phyloP scores from a whole-genome alignment of 2,797 vertebrate genomes.

The Sphenopsis melanotis region DNA sequence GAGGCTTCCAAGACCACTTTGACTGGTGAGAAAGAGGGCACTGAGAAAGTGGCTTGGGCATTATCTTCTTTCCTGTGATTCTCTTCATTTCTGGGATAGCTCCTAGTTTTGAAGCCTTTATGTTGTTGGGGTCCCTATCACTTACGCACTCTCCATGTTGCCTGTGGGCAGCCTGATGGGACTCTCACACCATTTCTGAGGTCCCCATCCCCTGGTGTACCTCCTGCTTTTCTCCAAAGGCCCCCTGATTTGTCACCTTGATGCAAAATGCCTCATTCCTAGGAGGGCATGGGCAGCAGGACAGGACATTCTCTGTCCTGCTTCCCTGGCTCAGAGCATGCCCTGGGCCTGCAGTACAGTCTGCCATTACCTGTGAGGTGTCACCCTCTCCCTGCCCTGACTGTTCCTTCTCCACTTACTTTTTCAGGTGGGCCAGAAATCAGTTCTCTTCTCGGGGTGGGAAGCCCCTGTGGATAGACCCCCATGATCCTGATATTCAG shows the following conservation, averaged over 20 bases:
- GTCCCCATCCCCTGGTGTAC: not conserved
- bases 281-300: not conserved
- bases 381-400: not conserved
- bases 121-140: not conserved
- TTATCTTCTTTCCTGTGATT: not conserved
- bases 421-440: conserved; percentile 84
- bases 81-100: not conserved
- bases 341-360: not conserved
- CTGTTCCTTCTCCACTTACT: not conserved
- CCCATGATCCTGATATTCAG: conserved; percentile 79
- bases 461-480: conserved; percentile 89
- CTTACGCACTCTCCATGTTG: not conserved
- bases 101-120: not conserved
- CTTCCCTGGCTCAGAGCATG: not conserved
- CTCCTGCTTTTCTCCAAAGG: not conserved
- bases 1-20: conserved; percentile 89
- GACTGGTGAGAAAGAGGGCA: conserved; percentile 76
- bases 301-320: rapidly evolving
- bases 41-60: not conserved
- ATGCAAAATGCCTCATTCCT: not conserved
- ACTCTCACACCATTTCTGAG: not conserved
- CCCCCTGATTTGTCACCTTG: not conserved
- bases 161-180: not conserved
- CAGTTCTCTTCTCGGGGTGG: conserved; percentile 79
- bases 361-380: rapidly evolving